A percentile compares a stretch with the other conserved stretches of the same genome.
phyloP scores from a whole-genome alignment of 2,888 invertebrate species.

The Torymus aiolomorphi region DNA sequence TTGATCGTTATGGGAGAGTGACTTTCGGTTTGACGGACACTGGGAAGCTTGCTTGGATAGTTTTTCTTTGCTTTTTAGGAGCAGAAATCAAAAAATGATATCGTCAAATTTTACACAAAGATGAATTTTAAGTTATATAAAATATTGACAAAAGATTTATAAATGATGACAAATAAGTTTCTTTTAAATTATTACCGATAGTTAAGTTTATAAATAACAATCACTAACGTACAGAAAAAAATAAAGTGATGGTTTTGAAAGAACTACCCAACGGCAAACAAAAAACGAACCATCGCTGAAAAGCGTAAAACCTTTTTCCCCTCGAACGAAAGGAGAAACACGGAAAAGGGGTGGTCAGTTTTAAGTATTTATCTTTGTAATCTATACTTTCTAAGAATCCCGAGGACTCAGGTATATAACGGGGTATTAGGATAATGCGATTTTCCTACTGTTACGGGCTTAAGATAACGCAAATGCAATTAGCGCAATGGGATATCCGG shows the following conservation, averaged over 20 bases:
- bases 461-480: slow-evolving; percentile 53
- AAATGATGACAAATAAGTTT: no score
- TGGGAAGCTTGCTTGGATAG: background rate
- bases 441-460: slow-evolving; percentile 39
- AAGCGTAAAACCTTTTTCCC: background rate
- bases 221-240: no score
- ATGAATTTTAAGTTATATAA: no score
- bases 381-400: slow-evolving; percentile 36
- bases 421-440: slow-evolving; percentile 53
- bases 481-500: slow-evolving; percentile 36
- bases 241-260: no score
- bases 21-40: background rate
- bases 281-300: no score
- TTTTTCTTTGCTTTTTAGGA: no score
- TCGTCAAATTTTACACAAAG: no score
- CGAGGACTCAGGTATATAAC: slow-evolving; percentile 31
- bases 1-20: background rate
- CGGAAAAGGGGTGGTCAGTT: slow-evolving; percentile 31
- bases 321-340: background rate
- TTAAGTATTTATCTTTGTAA: slow-evolving; percentile 39
- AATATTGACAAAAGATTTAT: no score
- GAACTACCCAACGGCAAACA: no score
- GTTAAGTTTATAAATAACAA: no score
- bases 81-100: no score
- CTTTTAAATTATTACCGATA: no score